These are phyloP conservation scores for Tigriopus californicus DNA, from an alignment of 2,888 invertebrate genomes.

Conservation along the genomic window DNA sequence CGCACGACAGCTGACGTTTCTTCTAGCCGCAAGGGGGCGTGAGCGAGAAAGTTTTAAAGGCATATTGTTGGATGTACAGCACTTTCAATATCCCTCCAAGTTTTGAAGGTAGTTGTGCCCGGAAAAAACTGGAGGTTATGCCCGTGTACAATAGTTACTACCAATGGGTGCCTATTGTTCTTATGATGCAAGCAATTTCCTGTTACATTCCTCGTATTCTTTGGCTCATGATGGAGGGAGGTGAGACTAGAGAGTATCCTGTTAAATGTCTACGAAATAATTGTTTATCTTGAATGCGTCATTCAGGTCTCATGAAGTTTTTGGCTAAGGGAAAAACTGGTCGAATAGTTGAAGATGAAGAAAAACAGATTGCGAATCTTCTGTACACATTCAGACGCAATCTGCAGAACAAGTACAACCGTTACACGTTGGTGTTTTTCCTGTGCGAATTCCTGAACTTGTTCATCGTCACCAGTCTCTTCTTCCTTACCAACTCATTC, in stretches of 20 bases:
- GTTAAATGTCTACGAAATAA: neutral
- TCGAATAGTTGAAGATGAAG: neutral
- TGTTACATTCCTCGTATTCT: constrained; percentile 8
- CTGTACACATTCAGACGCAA: neutral
- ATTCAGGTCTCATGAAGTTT: constrained; percentile 1
- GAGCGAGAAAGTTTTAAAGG: constrained; percentile 3
- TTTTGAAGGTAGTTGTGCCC: constrained; percentile 5
- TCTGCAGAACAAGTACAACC: constrained; percentile 9
- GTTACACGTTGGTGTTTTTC: neutral
- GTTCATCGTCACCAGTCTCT: neutral
- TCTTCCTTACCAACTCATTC: constrained; percentile 7
- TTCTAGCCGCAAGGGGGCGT: constrained; percentile 5
- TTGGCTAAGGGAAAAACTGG: constrained; percentile 5
- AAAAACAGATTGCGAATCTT: neutral
- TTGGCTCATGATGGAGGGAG: constrained; percentile 14
- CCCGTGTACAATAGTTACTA: constrained; percentile 14
- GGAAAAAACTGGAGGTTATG: neutral
- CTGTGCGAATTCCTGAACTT: constrained; percentile 11
- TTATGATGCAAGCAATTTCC: constrained; percentile 2
- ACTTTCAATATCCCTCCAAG: constrained; percentile 8
- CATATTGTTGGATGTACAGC: constrained; percentile 12
- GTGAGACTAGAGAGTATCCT: neutral
- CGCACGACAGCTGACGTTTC: too few relatives aligned
- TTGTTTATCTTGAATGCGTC: neutral
- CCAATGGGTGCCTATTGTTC: constrained; percentile 13